A percentile compares a stretch with the other conserved stretches of the same genome.
Evolutionary conservation across 2,797 vertebrate genomes (phyloP).

Genomic region (Phoxinus dragarum): DNA sequence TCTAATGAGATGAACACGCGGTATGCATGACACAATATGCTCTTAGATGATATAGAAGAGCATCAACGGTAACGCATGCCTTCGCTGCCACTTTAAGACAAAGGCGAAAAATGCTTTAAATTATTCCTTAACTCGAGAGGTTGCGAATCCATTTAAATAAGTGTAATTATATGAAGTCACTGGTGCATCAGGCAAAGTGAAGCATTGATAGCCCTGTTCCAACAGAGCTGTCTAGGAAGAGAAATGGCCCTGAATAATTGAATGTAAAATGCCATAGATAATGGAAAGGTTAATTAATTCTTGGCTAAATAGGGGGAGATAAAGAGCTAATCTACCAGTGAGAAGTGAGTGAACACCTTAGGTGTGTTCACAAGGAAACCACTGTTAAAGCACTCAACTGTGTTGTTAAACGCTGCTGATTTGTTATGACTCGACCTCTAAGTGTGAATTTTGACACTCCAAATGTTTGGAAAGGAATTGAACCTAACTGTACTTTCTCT

Average conservation of each 20-base stretch:
- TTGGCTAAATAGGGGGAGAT: slow-evolving; percentile 60
- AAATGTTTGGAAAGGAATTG: not conserved
- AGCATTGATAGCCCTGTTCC: slow-evolving; percentile 56
- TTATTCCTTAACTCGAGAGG: slow-evolving; percentile 39
- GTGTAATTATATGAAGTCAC: slow-evolving; percentile 52
- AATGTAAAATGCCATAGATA: slow-evolving; percentile 64
- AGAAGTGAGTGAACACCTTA: slow-evolving; percentile 54
- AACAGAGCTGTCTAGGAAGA: slow-evolving; percentile 62
- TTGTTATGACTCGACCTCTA: slow-evolving; percentile 13
- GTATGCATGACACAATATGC: not conserved
- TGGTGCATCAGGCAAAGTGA: slow-evolving; percentile 40
- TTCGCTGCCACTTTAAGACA: slow-evolving; percentile 9
- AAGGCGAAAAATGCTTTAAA: slow-evolving; percentile 13
- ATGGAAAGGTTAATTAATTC: slow-evolving; percentile 65
- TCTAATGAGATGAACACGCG: slow-evolving; percentile 38
- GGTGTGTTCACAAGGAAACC: slow-evolving; percentile 59
- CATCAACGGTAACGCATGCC: not conserved
- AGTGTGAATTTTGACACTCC: not conserved
- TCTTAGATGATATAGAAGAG: not conserved
- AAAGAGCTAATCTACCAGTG: slow-evolving; percentile 59
- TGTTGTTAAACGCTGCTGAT: slow-evolving; percentile 42
- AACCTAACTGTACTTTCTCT: not conserved
- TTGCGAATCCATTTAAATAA: slow-evolving; percentile 26
- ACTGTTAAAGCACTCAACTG: slow-evolving; percentile 52
- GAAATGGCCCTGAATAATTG: slow-evolving; percentile 61